Base-by-base conservation (phyloP, 2,797 vertebrate genomes). In the Paedocypris micromegethes region DNA sequence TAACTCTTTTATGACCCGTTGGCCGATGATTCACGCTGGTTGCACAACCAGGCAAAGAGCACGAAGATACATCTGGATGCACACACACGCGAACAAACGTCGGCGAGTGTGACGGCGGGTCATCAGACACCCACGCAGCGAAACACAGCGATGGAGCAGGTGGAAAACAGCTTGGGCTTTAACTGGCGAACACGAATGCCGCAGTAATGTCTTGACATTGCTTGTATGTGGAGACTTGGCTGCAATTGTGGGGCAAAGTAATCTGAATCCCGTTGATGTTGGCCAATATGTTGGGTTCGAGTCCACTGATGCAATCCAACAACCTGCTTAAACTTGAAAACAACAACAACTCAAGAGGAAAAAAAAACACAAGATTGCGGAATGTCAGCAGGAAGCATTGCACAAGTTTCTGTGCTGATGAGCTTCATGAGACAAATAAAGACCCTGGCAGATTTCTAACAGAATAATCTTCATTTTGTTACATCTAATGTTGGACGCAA, bases 21-120 rank as follows among this genome's bases (percentile, higher is more conserved):
- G 52, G 75, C 41, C 54, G 68, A 75, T 77, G 78, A 88, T 69
- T 85, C 78, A 81, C 0, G 66, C 63, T 38, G 43, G 78, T 80
- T 73, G 68, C 74, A 68, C 65, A 71, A 77, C 47, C 44, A 52
- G 57, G 66, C 78, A 57, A 54, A 62, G 37, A 48, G 60, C 60
- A 39, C 45, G 61, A 41, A 47, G 7, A 61, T 41, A 73, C 64
- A 63, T 62, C 58, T 66, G 55, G 6, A 53, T 45, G 62, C 55
- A 72, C 41, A 66, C 49, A 66, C 47, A 52, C 52, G 41, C 42
- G 67, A 40, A 63, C 58, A 73, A 37, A 37, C 63, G 56, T 64
- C 9, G 5, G 9, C 37, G 39, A 45, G 60, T 40, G 5, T 70
- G 64, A 62, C 71, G 42, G 58, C 46, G 7, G 62, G 51, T 68